Base-by-base conservation (phyloP, 2,888 invertebrate species). In the Crossocerus cetratus region DNA sequence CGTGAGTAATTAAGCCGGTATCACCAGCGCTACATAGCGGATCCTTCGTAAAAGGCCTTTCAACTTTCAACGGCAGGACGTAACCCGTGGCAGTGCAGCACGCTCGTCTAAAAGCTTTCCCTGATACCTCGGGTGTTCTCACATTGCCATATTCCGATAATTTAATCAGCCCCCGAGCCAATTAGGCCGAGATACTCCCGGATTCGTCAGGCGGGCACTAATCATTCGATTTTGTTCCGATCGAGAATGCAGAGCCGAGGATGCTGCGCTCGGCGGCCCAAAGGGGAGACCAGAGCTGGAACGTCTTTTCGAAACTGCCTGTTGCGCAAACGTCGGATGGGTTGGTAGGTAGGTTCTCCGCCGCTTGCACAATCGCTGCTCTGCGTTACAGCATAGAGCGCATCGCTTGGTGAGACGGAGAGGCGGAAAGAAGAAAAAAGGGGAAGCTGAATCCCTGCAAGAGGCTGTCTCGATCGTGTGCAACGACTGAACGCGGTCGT, bases 351-450 rank as follows among this genome's bases (percentile, higher is more conserved):
- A 81, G 80, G 72, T 72, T 70, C 65, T 74, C 77, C 76, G 78
- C 80, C 74, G 74, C 78, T 86, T 85, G 83, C 86, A 84, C 83
- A 85, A 85, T 83, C 82, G 69, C 71, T 65, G 71, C 71, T 77
- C 68, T 74, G 68, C 53, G 70, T 72, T 79, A 72, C 73, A 62
- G 80, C 74, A 74, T 77, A 66, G 79, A 32, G 74, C 76, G 70
- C 63, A 71, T 70, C 64, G 54, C 68, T 68, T 59, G 43, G 20
- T 22, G 53, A 60, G 65, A 42, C 58, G 66, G 67, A 65, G 68
- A 58, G 54, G 56, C 32, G 14, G 23, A 23, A 43, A 43, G 56
- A 58, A 58, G 42, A 20, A 32, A 58, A 45, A 23, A 55, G 23
- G 54, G 53, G 20, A 60, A 67, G 64, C 73, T 69, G 71, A 82